A percentile compares a stretch with the other conserved stretches of the same genome.
Evolutionary conservation across 2,113 vertebrate genomes (phyloP).

Genomic region (Progne subis): DNA sequence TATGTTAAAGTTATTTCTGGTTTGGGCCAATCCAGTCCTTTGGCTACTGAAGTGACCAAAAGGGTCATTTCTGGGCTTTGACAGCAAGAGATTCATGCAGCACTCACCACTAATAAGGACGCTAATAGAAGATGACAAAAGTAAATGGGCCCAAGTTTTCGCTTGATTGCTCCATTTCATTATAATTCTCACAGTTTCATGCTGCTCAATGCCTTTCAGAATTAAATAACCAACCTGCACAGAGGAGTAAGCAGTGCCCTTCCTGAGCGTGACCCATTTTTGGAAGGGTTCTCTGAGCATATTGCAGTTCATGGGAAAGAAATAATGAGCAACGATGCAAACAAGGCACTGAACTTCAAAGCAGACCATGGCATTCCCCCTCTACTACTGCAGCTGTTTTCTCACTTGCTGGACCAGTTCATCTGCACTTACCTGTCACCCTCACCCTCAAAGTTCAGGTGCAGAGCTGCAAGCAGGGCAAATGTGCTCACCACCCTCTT

Average conservation of each 20-base stretch:
- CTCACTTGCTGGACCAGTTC: background rate
- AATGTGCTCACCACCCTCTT: accelerated
- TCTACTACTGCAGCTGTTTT: background rate
- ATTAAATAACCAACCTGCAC: background rate
- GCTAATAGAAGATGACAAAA: slow-evolving; percentile 24
- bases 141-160: slow-evolving; percentile 6
- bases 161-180: slow-evolving; percentile 6
- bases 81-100: background rate
- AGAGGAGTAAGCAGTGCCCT: background rate
- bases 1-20: background rate
- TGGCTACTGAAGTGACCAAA: background rate
- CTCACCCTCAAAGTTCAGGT: background rate
- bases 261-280: background rate
- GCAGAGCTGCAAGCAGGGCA: background rate
- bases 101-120: background rate
- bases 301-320: background rate
- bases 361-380: background rate
- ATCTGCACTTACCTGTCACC: background rate
- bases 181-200: background rate
- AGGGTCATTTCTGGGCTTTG: background rate
- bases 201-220: background rate
- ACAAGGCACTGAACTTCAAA: background rate
- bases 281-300: background rate
- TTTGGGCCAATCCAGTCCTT: background rate
- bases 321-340: background rate